These are phyloP conservation scores for Palythoa heliodiscus DNA, from an alignment of 92 coral and sea anemone species.

Conservation along the genomic window DNA sequence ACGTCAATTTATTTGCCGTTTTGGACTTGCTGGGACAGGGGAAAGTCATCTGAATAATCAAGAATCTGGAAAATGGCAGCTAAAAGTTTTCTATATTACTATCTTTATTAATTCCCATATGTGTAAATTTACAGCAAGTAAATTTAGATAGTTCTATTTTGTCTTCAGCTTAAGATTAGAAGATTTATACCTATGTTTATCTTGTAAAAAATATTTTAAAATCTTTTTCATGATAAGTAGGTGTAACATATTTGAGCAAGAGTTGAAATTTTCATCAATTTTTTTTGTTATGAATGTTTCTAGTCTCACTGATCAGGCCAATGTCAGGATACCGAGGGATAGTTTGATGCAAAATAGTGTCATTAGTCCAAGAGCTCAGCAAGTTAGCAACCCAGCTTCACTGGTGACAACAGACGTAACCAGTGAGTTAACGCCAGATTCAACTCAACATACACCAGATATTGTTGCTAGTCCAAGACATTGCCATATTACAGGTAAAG, in stretches of 20 bases:
- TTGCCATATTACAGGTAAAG: background rate
- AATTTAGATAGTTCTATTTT: no score
- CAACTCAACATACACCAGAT: background rate
- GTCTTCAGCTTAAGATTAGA: no score
- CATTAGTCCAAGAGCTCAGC: background rate
- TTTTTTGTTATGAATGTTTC: background rate
- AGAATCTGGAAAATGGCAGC: no score
- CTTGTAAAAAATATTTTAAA: background rate
- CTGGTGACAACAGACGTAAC: background rate
- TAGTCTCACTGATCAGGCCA: background rate
- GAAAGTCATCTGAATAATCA: no score
- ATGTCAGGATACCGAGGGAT: slow-evolving; percentile 1
- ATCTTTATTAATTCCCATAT: no score
- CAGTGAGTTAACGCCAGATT: background rate
- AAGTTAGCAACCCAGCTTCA: slow-evolving; percentile 8
- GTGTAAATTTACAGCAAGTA: no score
- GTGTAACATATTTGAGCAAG: background rate
- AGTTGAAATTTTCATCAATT: background rate
- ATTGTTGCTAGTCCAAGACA: slow-evolving; percentile 5
- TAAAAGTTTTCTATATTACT: no score
- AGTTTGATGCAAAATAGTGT: background rate
- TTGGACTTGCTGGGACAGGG: no score
- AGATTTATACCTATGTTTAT: no score
- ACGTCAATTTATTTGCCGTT: no score
- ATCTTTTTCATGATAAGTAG: background rate